A percentile compares a stretch with the other conserved stretches of the same genome.
Evolutionary conservation across 2,113 vertebrate species (phyloP).

Genomic region (Heterocephalus glaber): DNA sequence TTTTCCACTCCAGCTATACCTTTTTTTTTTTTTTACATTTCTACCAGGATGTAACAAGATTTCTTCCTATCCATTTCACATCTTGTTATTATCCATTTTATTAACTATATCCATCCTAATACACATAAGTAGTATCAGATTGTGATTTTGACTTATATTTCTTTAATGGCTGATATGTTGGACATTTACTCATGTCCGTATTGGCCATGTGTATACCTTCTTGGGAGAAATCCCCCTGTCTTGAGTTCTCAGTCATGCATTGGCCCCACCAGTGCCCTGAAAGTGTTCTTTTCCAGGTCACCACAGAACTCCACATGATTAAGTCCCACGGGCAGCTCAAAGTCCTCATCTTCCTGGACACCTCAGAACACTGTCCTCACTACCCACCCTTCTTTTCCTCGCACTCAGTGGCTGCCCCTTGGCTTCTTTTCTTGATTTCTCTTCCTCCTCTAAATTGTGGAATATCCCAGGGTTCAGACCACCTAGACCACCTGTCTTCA

Average conservation of each 20-base stretch:
- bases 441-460: neutral
- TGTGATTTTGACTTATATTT: neutral
- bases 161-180: neutral
- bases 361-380: neutral
- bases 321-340: neutral
- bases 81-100: neutral
- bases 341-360: neutral
- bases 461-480: neutral
- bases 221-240: neutral
- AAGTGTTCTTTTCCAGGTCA: neutral
- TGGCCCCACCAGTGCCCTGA: neutral
- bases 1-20: neutral
- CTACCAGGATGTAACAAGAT: neutral
- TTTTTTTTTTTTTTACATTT: neutral
- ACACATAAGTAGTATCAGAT: neutral
- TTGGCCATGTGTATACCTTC: neutral
- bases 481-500: neutral
- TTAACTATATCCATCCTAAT: neutral
- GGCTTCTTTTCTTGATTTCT: neutral
- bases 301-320: neutral
- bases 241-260: neutral
- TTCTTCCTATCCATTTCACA: neutral
- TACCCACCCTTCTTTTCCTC: neutral
- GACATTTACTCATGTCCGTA: neutral
- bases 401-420: neutral